These are phyloP conservation scores for Netelia fuscicornis DNA, from an alignment of 2,888 invertebrate species.

Conservation along the genomic window DNA sequence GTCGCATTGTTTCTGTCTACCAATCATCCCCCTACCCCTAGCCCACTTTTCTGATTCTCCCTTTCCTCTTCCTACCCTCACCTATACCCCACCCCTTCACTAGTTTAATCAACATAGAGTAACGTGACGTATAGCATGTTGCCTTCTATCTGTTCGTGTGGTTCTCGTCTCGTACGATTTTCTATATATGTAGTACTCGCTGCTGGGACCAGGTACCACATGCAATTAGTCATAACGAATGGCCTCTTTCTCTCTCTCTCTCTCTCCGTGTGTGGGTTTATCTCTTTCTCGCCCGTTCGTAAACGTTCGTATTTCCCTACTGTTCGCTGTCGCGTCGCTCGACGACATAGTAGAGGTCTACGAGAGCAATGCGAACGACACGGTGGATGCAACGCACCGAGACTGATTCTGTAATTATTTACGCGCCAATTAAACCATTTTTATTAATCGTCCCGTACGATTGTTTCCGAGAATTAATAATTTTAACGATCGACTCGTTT, in stretches of 20 bases:
- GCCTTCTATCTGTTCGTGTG: slow-evolving; percentile 5
- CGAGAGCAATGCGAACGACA: slow-evolving; percentile 17
- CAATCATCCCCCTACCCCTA: too few species aligned
- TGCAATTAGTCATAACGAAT: slow-evolving; percentile 72
- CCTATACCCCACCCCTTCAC: slow-evolving; percentile 28
- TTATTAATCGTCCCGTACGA: slow-evolving; percentile 1
- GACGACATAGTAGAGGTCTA: not conserved
- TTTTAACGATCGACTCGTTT: not conserved
- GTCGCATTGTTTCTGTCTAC: slow-evolving; percentile 36
- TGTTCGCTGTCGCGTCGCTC: slow-evolving; percentile 22
- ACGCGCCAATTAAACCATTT: slow-evolving; percentile 11
- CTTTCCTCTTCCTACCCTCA: slow-evolving; percentile 6
- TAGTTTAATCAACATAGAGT: slow-evolving; percentile 67
- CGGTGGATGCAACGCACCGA: not conserved
- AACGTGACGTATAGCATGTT: slow-evolving; percentile 5
- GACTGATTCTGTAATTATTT: slow-evolving; percentile 1
- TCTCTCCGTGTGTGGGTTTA: not conserved
- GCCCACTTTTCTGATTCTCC: not conserved
- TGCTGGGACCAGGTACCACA: slow-evolving; percentile 52
- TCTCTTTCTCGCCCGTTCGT: slow-evolving; percentile 27
- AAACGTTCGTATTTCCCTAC: slow-evolving; percentile 41
- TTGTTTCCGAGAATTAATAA: not conserved
- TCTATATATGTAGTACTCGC: slow-evolving; percentile 13
- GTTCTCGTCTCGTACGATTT: not conserved
- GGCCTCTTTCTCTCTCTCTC: slow-evolving; percentile 36